A percentile compares a stretch with the other conserved stretches of the same genome.
These are phyloP conservation scores for Melikaiella ostensackeni DNA, from an alignment of 2,888 invertebrate species.

Conservation along the genomic window DNA sequence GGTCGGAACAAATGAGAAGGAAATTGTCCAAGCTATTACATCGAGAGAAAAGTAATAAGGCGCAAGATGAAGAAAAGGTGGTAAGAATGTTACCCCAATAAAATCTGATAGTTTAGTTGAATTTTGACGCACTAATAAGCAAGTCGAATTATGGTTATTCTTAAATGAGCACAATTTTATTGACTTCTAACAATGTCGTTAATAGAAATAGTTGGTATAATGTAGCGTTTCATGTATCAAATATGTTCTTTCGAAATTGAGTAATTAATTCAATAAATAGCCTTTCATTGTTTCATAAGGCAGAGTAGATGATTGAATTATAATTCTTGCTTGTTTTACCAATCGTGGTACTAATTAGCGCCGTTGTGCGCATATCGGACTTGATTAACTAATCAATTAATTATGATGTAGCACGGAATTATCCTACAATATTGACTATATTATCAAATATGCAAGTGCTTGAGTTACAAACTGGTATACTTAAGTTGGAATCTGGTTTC, in stretches of 20 bases:
- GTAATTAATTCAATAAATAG: not conserved
- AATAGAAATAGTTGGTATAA: not conserved
- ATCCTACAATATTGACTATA: no score
- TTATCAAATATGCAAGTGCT: no score
- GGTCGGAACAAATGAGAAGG: not conserved
- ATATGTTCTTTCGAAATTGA: not conserved
- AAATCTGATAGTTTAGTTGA: not conserved
- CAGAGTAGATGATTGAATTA: not conserved
- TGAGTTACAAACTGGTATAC: no score
- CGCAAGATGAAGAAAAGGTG: constrained; percentile 16
- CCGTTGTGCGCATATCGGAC: not conserved
- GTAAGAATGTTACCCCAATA: not conserved
- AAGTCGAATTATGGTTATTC: not conserved
- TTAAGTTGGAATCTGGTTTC: no score
- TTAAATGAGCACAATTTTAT: not conserved
- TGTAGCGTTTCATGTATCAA: not conserved
- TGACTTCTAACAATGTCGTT: not conserved
- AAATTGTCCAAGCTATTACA: constrained; percentile 33
- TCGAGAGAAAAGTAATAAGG: constrained; percentile 33
- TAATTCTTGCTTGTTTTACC: not conserved
- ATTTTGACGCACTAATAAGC: not conserved
- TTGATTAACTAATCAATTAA: not conserved
- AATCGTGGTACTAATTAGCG: constrained; percentile 6
- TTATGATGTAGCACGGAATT: no score
- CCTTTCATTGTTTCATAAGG: not conserved